A percentile compares a stretch with the other conserved stretches of the same genome.
These are phyloP conservation scores for Beris morrisii DNA, from an alignment of 2,888 invertebrate species.

Conservation along the genomic window DNA sequence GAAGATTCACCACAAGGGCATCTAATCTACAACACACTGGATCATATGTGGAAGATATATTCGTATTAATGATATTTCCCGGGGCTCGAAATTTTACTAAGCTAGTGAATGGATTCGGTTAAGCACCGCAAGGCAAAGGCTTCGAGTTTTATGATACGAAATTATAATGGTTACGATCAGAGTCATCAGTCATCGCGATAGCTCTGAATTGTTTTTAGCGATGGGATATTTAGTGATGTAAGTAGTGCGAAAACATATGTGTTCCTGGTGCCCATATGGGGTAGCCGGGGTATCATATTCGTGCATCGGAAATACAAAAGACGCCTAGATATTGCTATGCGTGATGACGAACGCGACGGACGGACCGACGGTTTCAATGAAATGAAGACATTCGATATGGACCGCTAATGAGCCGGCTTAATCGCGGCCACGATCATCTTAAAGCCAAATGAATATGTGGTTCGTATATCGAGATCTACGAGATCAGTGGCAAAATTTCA, in stretches of 20 bases:
- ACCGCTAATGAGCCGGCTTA: slow-evolving; percentile 21
- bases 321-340: slow-evolving; percentile 19
- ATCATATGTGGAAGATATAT: too few species aligned
- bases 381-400: slow-evolving; percentile 30
- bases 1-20: slow-evolving; percentile 16
- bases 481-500: slow-evolving; percentile 9
- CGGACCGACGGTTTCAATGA: background rate
- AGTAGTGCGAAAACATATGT: slow-evolving; percentile 16
- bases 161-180: too few species aligned
- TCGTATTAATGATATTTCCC: too few species aligned
- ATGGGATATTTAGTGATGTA: slow-evolving; percentile 1
- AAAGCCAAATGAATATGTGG: slow-evolving; percentile 12
- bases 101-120: too few species aligned
- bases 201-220: too few species aligned
- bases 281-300: slow-evolving; percentile 26
- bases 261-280: slow-evolving; percentile 27
- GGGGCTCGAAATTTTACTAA: too few species aligned
- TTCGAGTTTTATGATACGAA: too few species aligned
- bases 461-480: background rate
- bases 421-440: slow-evolving; percentile 22
- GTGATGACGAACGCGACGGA: slow-evolving; percentile 2
- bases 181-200: too few species aligned
- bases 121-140: too few species aligned
- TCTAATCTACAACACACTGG: background rate
- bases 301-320: slow-evolving; percentile 28